Evolutionary conservation across 2,888 invertebrate genomes (phyloP).

Genomic region (Agrochola macilenta): DNA sequence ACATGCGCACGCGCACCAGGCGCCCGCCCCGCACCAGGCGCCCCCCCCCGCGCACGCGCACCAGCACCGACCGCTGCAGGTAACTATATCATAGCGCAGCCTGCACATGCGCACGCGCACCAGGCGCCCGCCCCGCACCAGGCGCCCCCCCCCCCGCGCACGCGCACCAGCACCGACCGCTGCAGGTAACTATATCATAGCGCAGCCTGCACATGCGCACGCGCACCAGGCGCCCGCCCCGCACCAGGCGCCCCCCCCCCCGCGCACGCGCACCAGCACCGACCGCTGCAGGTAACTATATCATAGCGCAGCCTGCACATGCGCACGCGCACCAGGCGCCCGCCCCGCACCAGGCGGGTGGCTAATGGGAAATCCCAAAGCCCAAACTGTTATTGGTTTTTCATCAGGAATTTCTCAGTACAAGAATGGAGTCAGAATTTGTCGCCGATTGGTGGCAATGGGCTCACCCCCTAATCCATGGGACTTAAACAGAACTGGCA

Average conservation of each 20-base stretch:
- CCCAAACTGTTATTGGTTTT: too few species aligned
- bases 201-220: conserved; percentile 50
- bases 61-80: conserved; percentile 29
- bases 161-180: conserved; percentile 40
- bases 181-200: conserved; percentile 37
- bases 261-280: conserved; percentile 47
- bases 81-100: conserved; percentile 90
- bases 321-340: neutral
- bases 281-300: conserved; percentile 13
- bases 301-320: too few species aligned
- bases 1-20: conserved; percentile 48
- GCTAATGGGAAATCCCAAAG: too few species aligned
- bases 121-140: conserved; percentile 50
- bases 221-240: conserved; percentile 22
- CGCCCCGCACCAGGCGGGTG: conserved; percentile 6
- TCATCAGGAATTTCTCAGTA: too few species aligned
- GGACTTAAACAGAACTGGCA: neutral
- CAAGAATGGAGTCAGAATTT: too few species aligned
- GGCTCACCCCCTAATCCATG: neutral
- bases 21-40: conserved; percentile 75
- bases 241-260: conserved; percentile 18
- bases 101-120: conserved; percentile 73
- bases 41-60: conserved; percentile 65
- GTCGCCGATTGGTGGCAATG: neutral
- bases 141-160: conserved; percentile 54